Conservation (phyloP, 2,797 vertebrate genomes). For the Basileuterus tristriatus region DNA sequence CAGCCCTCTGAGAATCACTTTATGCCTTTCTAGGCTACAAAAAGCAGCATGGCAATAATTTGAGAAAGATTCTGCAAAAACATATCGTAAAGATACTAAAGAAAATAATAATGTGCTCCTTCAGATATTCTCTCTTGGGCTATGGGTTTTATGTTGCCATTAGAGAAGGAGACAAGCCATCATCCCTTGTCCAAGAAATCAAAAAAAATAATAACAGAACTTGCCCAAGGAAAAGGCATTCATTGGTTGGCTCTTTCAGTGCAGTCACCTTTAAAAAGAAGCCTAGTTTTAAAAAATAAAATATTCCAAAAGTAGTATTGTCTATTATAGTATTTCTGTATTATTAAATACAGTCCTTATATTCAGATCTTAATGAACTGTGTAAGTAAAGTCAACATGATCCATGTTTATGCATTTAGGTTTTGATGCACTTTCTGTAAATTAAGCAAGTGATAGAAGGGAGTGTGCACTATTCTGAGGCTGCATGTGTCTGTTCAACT, state of each 20-base stretch:
- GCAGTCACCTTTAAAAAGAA: not conserved
- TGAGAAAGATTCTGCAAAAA: not conserved
- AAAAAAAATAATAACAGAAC: not conserved
- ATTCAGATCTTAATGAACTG: not conserved
- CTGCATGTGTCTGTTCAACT: not conserved
- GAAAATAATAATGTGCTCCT: not conserved
- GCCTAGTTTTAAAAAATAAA: not conserved
- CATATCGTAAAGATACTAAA: not conserved
- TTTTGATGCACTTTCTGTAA: not conserved
- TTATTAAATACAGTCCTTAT: not conserved
- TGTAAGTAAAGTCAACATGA: not conserved
- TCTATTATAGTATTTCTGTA: not conserved
- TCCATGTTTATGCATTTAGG: not conserved
- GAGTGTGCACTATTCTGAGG: not conserved
- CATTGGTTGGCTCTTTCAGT: fast-evolving
- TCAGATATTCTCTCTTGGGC: not conserved
- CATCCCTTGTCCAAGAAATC: not conserved
- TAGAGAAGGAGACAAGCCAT: not conserved
- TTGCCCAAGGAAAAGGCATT: not conserved
- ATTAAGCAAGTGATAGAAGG: not conserved
- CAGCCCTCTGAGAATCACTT: not conserved
- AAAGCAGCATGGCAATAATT: not conserved
- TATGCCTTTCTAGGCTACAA: not conserved
- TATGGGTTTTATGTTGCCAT: not conserved
- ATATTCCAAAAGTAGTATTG: not conserved